Conservation (phyloP, 2,888 invertebrate genomes). For the Gandaritis pyraliata region DNA sequence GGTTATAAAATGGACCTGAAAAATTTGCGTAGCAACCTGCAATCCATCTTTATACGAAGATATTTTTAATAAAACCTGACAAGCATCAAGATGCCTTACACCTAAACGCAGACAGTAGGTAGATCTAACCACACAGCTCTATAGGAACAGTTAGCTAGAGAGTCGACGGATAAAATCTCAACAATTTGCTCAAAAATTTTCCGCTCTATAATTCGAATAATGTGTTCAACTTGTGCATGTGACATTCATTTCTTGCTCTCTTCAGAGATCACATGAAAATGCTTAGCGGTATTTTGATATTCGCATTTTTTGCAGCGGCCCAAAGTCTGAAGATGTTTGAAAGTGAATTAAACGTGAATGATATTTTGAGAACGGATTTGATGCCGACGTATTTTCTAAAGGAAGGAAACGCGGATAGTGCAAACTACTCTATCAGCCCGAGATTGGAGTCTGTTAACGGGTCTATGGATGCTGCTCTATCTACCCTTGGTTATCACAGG, state of each 20-base stretch:
- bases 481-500: conserved; percentile 89
- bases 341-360: conserved; percentile 84
- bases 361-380: conserved; percentile 87
- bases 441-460: conserved; percentile 75
- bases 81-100: too few relatives aligned
- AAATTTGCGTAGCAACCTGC: too few relatives aligned
- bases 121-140: conserved; percentile 3
- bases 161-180: conserved; percentile 54
- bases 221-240: conserved; percentile 46
- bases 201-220: conserved; percentile 76
- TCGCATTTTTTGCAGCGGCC: conserved; percentile 3
- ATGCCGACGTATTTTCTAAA: conserved; percentile 88
- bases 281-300: conserved; percentile 5
- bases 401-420: conserved; percentile 55
- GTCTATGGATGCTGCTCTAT: conserved; percentile 85
- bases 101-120: neutral
- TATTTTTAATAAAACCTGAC: too few relatives aligned
- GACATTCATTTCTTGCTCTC: conserved; percentile 47
- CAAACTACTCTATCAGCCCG: conserved; percentile 45
- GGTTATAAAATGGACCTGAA: neutral
- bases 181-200: conserved; percentile 61
- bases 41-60: too few relatives aligned
- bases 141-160: conserved; percentile 55
- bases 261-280: conserved; percentile 28
- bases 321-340: conserved; percentile 54